Conservation (phyloP, 1,140 invertebrate species). For the Branchinecta lynchi region DNA sequence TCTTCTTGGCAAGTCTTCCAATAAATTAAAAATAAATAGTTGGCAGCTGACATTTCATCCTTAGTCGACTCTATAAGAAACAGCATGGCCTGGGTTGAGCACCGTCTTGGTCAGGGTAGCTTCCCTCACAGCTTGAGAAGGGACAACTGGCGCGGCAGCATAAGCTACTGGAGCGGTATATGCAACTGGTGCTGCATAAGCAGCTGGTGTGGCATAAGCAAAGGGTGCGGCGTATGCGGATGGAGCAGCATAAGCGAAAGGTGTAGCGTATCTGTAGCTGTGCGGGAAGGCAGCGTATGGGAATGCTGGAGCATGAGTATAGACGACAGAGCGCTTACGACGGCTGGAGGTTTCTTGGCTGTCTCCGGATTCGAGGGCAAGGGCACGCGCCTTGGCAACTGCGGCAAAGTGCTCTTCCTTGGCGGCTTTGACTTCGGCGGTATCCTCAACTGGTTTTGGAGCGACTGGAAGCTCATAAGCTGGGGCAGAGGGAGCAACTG, state of each 20-base stretch:
- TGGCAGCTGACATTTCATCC: background rate
- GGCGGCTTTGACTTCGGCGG: slow-evolving; percentile 24
- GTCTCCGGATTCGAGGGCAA: background rate
- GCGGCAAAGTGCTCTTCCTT: slow-evolving; percentile 28
- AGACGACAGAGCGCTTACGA: background rate
- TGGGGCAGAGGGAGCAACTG: slow-evolving; percentile 12
- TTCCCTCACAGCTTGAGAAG: slow-evolving; percentile 25
- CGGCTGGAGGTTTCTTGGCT: background rate
- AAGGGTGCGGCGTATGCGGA: slow-evolving; percentile 16
- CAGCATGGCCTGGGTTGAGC: slow-evolving; percentile 32
- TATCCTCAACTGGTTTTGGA: slow-evolving; percentile 20
- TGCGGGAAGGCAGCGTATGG: background rate
- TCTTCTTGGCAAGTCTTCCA: too few relatives aligned
- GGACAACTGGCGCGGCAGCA: slow-evolving; percentile 27
- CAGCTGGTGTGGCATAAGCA: slow-evolving; percentile 11
- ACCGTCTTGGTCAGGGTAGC: slow-evolving; percentile 33
- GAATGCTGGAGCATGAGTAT: background rate
- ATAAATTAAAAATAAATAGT: too few relatives aligned
- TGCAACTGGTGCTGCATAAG: slow-evolving; percentile 28
- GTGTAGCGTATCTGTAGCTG: slow-evolving; percentile 16
- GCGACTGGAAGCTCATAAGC: slow-evolving; percentile 43
- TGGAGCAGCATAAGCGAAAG: slow-evolving; percentile 16
- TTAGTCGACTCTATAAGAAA: slow-evolving; percentile 32
- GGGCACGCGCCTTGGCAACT: slow-evolving; percentile 26
- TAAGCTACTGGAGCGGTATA: slow-evolving; percentile 22